Conservation (phyloP, 1,140 invertebrate genomes). For the Heliconius hewitsoni region DNA sequence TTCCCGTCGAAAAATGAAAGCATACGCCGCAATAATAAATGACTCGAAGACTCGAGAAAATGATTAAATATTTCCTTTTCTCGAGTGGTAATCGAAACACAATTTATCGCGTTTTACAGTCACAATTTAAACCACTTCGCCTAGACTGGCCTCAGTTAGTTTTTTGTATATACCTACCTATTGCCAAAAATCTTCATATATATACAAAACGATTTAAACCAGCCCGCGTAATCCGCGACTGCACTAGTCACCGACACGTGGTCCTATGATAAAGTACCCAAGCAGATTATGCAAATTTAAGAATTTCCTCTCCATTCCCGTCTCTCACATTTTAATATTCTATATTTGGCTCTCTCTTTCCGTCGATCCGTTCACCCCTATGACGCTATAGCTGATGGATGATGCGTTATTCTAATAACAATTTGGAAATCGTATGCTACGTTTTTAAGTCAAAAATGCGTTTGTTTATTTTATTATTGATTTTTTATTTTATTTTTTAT, state of each 20-base stretch:
- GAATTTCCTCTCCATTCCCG: constrained; percentile 62
- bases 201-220: constrained; percentile 59
- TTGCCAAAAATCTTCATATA: constrained; percentile 1
- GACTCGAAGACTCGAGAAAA: too few species aligned
- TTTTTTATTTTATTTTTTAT: too few species aligned
- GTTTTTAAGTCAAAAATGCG: constrained; percentile 40
- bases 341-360: constrained; percentile 51
- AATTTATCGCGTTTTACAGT: too few species aligned
- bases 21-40: too few species aligned
- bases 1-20: too few species aligned
- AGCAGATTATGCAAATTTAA: constrained; percentile 80
- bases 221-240: constrained; percentile 71
- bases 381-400: constrained; percentile 75
- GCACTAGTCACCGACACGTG: constrained; percentile 80
- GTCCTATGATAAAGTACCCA: constrained; percentile 79
- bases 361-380: constrained; percentile 66
- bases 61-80: too few species aligned
- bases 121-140: too few species aligned
- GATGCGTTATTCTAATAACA: constrained; percentile 80
- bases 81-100: too few species aligned
- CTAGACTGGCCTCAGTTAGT: background rate
- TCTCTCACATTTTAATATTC: constrained; percentile 41
- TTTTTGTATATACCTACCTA: background rate
- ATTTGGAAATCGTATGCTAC: constrained; percentile 74
- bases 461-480: background rate